Evolutionary conservation across 1,140 invertebrate species (phyloP).

Genomic region (Drosophila albomicans): DNA sequence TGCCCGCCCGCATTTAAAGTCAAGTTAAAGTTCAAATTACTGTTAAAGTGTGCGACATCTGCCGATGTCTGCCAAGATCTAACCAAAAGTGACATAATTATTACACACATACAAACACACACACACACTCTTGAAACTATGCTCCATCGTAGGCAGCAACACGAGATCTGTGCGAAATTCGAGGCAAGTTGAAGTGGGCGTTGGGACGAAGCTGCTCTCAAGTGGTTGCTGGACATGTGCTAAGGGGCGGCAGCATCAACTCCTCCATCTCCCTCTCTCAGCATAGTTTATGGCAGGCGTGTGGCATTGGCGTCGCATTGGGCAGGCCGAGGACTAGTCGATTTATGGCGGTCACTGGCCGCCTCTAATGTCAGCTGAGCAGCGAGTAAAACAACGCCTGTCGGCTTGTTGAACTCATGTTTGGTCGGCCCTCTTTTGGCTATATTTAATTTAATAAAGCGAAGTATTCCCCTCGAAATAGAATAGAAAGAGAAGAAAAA

Average conservation of each 20-base stretch:
- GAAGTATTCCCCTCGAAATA: conserved; percentile 23
- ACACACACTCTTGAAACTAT: background rate
- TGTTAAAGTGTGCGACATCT: conserved; percentile 66
- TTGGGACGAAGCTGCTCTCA: conserved; percentile 29
- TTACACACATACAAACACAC: conserved; percentile 50
- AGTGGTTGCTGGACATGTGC: conserved; percentile 65
- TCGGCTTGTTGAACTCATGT: background rate
- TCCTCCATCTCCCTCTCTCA: conserved; percentile 7
- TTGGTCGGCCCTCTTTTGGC: background rate
- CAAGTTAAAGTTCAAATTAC: conserved; percentile 82
- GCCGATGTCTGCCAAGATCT: conserved; percentile 47
- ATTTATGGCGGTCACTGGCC: conserved; percentile 61
- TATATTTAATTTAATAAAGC: conserved; percentile 77
- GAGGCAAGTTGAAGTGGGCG: conserved; percentile 49
- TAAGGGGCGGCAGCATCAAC: conserved; percentile 32
- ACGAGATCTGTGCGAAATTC: conserved; percentile 23
- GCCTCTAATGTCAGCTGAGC: conserved; percentile 63
- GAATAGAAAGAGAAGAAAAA: background rate
- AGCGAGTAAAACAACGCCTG: conserved; percentile 19
- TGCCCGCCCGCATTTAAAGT: conserved; percentile 67
- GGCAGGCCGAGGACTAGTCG: conserved; percentile 25
- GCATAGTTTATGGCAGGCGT: conserved; percentile 66
- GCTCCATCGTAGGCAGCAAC: conserved; percentile 29
- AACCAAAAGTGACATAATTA: conserved; percentile 77
- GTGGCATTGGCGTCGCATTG: conserved; percentile 42